These are phyloP conservation scores for Apocheima hispidaria DNA, from an alignment of 2,888 invertebrate species.

Conservation along the genomic window DNA sequence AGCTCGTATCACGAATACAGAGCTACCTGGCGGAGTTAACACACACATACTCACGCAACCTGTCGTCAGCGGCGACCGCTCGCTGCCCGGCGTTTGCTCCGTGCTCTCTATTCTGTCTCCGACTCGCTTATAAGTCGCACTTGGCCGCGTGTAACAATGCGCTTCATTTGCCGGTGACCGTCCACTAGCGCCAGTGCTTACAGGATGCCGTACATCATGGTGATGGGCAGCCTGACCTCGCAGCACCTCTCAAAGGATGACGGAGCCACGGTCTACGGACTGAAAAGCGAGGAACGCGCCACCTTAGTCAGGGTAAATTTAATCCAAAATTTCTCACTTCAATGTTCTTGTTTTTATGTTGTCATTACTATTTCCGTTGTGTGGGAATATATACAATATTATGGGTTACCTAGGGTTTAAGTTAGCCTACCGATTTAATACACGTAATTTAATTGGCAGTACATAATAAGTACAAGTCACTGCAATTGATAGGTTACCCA, in stretches of 20 bases:
- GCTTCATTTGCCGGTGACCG: slow-evolving; percentile 58
- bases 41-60: slow-evolving; percentile 69
- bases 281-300: slow-evolving; percentile 78
- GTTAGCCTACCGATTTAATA: neutral
- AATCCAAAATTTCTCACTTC: slow-evolving; percentile 16
- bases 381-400: neutral
- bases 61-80: slow-evolving; percentile 52
- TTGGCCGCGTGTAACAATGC: slow-evolving; percentile 59
- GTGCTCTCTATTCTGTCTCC: slow-evolving; percentile 48
- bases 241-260: slow-evolving; percentile 79
- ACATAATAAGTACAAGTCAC: neutral
- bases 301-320: slow-evolving; percentile 62
- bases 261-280: slow-evolving; percentile 79
- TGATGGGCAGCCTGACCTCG: slow-evolving; percentile 79
- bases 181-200: slow-evolving; percentile 38
- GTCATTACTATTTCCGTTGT: slow-evolving; percentile 18
- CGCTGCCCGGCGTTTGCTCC: slow-evolving; percentile 57
- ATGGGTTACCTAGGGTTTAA: no score
- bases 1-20: slow-evolving; percentile 53
- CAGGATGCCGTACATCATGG: slow-evolving; percentile 83
- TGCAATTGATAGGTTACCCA: neutral
- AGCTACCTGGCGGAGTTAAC: slow-evolving; percentile 66
- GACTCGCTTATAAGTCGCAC: slow-evolving; percentile 43
- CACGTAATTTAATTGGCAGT: neutral
- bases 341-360: slow-evolving; percentile 9